A percentile compares a stretch with the other conserved stretches of the same genome.
Evolutionary conservation across 2,888 invertebrate genomes (phyloP).

Genomic region (Lingula anatina): DNA sequence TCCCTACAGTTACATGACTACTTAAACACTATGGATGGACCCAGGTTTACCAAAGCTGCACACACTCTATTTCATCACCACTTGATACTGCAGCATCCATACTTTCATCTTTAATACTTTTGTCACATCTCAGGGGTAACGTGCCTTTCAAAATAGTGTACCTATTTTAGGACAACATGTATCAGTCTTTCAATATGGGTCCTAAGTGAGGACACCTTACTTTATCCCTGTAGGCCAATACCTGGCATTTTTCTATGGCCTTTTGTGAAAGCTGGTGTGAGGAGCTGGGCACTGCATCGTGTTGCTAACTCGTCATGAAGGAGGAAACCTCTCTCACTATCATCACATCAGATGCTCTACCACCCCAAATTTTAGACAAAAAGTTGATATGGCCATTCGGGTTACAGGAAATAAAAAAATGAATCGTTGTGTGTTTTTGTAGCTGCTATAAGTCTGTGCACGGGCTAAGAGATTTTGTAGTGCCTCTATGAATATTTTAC

Average conservation of each 20-base stretch:
- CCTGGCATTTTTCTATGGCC: too few relatives aligned
- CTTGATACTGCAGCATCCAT: not conserved
- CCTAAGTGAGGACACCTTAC: slow-evolving; percentile 10
- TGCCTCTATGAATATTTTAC: too few relatives aligned
- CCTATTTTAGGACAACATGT: slow-evolving; percentile 14
- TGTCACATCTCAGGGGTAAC: slow-evolving; percentile 8
- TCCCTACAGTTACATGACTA: too few relatives aligned
- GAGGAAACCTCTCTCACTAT: slow-evolving; percentile 15
- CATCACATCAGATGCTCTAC: too few relatives aligned
- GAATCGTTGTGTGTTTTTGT: too few relatives aligned
- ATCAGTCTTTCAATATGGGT: slow-evolving; percentile 19
- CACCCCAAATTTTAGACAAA: too few relatives aligned
- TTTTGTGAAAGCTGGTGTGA: too few relatives aligned
- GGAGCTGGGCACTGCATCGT: too few relatives aligned
- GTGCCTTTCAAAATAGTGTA: slow-evolving; percentile 13
- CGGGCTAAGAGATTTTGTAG: too few relatives aligned
- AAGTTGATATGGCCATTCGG: slow-evolving; percentile 12
- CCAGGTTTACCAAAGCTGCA: slow-evolving; percentile 12
- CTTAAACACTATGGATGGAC: slow-evolving; percentile 9
- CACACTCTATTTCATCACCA: slow-evolving; percentile 11
- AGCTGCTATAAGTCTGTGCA: too few relatives aligned
- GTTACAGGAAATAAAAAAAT: slow-evolving; percentile 10
- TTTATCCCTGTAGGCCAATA: slow-evolving; percentile 15
- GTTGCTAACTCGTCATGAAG: too few relatives aligned
- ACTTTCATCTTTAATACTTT: slow-evolving; percentile 8